These are phyloP conservation scores for Coluber constrictor DNA, from an alignment of 2,797 vertebrate genomes.

Conservation along the genomic window DNA sequence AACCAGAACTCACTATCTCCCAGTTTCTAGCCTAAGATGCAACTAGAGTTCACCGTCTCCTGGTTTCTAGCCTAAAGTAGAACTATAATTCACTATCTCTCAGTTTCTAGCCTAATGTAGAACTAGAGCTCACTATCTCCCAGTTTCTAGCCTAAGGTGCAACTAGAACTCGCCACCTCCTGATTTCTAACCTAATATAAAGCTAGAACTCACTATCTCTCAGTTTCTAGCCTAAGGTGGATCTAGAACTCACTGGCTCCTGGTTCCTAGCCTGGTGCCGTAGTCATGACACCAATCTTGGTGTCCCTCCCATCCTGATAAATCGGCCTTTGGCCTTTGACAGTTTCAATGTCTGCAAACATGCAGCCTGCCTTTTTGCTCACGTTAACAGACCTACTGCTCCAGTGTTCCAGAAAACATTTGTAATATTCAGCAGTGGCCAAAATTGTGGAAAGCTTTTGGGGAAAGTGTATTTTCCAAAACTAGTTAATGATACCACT, in stretches of 20 bases:
- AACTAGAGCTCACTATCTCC: too few species aligned
- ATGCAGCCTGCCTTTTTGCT: not conserved
- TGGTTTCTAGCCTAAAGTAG: not conserved
- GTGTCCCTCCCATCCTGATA: not conserved
- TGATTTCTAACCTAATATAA: not conserved
- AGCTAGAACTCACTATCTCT: too few species aligned
- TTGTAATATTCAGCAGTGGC: too few species aligned
- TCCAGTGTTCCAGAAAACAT: not conserved
- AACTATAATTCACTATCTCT: not conserved
- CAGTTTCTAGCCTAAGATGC: too few species aligned
- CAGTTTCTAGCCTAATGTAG: too few species aligned
- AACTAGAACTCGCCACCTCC: too few species aligned
- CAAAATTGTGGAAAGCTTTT: too few species aligned
- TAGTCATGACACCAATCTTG: too few species aligned
- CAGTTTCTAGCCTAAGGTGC: not conserved
- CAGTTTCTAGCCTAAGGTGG: not conserved
- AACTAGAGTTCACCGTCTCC: not conserved
- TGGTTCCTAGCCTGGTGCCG: not conserved
- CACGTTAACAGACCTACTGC: not conserved
- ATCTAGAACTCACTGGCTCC: not conserved
- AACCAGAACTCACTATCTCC: not conserved
- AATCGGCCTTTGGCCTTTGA: not conserved
- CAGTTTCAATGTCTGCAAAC: not conserved
- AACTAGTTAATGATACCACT: too few species aligned
- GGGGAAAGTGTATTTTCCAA: too few species aligned